Evolutionary conservation across 2,113 vertebrate species (phyloP).

Genomic region (Pogona vitticeps): DNA sequence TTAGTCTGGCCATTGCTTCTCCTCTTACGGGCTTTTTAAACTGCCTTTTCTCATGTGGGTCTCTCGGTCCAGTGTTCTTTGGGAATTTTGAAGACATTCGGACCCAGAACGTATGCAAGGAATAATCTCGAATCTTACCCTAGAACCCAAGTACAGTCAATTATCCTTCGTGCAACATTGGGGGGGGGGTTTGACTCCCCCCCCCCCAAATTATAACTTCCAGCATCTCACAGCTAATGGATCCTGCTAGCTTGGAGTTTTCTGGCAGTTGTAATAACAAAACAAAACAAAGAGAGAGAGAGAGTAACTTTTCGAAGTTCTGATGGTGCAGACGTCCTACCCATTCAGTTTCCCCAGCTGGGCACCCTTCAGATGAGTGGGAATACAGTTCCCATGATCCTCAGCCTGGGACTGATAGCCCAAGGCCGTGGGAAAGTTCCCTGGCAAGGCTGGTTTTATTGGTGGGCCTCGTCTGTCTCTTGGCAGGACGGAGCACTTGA

Average conservation of each 20-base stretch:
- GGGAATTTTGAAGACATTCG: background rate
- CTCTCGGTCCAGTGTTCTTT: background rate
- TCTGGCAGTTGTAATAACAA: too few species aligned
- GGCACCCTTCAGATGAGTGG: too few species aligned
- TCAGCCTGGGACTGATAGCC: background rate
- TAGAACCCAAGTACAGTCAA: too few species aligned
- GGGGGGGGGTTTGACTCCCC: too few species aligned
- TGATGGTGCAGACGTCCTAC: too few species aligned
- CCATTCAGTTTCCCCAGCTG: background rate
- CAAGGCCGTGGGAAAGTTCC: background rate
- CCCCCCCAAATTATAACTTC: background rate
- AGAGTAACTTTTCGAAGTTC: too few species aligned
- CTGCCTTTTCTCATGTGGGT: background rate
- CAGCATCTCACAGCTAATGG: too few species aligned
- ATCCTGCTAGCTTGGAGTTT: background rate
- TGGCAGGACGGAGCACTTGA: too few species aligned
- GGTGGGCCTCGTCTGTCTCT: too few species aligned
- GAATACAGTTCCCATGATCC: background rate
- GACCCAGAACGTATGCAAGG: background rate
- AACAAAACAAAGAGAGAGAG: too few species aligned
- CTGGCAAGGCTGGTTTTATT: too few species aligned
- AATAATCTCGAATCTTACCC: background rate
- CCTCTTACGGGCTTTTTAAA: background rate
- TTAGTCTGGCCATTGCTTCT: background rate
- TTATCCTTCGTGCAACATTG: too few species aligned